Evolutionary conservation across 2,113 vertebrate genomes (phyloP), one percentile per base, ranked within the genome.

Genomic region (Ellobius talpinus): DNA sequence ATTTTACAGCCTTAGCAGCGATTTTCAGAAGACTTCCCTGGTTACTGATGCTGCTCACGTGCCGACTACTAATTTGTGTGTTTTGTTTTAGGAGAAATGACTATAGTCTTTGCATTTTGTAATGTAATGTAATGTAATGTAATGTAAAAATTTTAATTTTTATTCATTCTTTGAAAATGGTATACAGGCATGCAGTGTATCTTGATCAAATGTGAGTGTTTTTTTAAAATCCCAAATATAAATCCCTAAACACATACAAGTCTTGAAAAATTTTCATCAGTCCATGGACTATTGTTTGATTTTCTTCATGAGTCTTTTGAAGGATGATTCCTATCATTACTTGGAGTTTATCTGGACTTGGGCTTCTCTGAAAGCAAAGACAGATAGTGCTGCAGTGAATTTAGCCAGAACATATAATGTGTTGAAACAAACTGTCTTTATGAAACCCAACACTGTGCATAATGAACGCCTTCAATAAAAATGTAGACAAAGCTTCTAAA

Each of bases 71-170:
- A 47, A 47, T 76, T 68, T 39, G 23, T 39, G 7, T 42, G 4
- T 58, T 31, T 92, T 17, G 63, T 58, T 70, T 94, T 36, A 88
- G 63, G 70, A 93, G 45, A 90, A 79, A 87, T 91, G 33, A 73
- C 19, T 63, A 82, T 13, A 14, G 1, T 36, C 26, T 55, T 65
- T 81, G 70, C 36, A 23, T 29, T 88, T 65, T 85, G 88, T 89
- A 39, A 31, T 58, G 19, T 58, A 58, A 58, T 58, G 55, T 89
- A 39, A 31, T 58, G 19, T 58, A 58, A 58, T 58, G 55, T 58
- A 58, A 55, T 55, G 16, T 17, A 3, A 58, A 58, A 21, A 21
- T 76, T 3, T 89, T 47, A 78, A 45, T 79, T 94, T 88, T 95
- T 63, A 14, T 92, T 45, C 72, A 31, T 24, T 55, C n/a, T 55